phyloP scores from a whole-genome alignment of 2,113 vertebrate species.

The Desmodus rotundus region DNA sequence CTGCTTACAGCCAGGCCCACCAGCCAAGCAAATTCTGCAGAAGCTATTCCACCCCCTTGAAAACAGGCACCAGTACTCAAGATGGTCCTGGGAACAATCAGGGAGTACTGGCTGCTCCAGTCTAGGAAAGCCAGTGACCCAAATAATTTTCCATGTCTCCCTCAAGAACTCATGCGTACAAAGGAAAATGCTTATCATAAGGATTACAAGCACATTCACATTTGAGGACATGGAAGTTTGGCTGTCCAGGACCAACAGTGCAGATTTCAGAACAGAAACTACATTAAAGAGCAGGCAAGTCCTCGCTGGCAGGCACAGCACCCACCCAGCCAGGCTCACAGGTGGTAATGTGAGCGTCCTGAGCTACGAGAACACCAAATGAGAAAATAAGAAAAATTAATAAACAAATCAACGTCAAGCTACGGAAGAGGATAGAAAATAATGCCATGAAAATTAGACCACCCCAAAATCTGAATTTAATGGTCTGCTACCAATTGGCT shows the following conservation, averaged over 20 bases:
- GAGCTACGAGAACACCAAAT: not conserved
- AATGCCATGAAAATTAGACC: not conserved
- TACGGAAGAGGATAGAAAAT: not conserved
- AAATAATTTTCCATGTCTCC: not conserved
- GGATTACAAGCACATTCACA: not conserved
- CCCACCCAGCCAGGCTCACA: not conserved
- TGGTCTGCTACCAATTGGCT: not conserved
- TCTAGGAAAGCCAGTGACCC: not conserved
- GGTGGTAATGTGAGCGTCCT: not conserved
- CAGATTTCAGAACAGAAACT: not conserved
- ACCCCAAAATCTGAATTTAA: not conserved
- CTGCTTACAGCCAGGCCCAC: not conserved
- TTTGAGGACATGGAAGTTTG: not conserved
- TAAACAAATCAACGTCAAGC: not conserved
- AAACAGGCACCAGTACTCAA: not conserved
- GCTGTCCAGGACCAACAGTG: not conserved
- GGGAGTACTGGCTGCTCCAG: not conserved
- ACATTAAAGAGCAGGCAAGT: not conserved
- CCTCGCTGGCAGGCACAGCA: rapidly evolving
- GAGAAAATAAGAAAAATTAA: not conserved
- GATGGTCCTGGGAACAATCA: not conserved
- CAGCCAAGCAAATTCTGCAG: not conserved
- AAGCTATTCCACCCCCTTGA: not conserved
- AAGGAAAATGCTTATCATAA: not conserved
- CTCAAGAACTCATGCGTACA: not conserved